phyloP scores from a whole-genome alignment of 2,113 vertebrate species.

The Hystrix cristata region DNA sequence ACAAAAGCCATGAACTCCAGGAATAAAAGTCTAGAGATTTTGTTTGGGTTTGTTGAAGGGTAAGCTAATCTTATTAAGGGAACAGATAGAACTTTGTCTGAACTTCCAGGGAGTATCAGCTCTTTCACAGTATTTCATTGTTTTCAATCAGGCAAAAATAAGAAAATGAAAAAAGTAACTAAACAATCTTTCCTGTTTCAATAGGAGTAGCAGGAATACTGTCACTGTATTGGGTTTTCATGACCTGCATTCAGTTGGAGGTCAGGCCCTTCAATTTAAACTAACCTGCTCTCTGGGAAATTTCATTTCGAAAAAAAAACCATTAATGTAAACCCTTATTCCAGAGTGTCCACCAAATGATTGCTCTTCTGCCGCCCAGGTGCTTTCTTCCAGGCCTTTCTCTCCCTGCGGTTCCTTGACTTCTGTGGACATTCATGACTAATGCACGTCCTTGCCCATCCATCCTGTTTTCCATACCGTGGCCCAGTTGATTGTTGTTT shows the following conservation, averaged over 20 bases:
- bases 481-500: background rate
- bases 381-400: background rate
- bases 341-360: background rate
- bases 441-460: background rate
- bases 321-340: background rate
- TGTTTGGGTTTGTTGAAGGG: background rate
- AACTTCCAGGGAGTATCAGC: background rate
- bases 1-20: background rate
- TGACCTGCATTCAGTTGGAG: background rate
- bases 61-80: background rate
- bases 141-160: background rate
- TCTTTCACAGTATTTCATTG: background rate
- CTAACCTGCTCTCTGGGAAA: background rate
- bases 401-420: background rate
- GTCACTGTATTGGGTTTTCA: background rate
- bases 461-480: background rate
- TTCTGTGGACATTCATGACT: background rate
- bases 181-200: background rate
- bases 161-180: slow-evolving; percentile 35
- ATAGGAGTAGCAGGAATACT: background rate
- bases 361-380: background rate
- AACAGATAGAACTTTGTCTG: background rate
- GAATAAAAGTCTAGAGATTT: background rate
- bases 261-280: slow-evolving; percentile 6
- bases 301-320: background rate